Evolutionary conservation across 2,888 invertebrate species (phyloP), one percentile per base, ranked within the genome.

Genomic region (Lepidocyrtoides sp.): DNA sequence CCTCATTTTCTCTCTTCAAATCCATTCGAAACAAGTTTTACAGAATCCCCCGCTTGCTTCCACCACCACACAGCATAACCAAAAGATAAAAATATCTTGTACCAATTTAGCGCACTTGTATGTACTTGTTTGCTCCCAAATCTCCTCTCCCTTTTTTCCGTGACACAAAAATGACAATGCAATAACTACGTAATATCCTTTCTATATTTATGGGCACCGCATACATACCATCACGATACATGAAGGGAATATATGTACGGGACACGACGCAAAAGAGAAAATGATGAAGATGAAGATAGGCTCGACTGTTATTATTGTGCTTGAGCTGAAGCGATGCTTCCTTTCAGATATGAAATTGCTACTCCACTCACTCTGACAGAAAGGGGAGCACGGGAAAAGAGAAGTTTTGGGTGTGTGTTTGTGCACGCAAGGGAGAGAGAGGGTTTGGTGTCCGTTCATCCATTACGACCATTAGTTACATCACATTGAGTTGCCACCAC

Each of bases 381-480:
- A 7, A 17, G 17, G 51, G 51, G 48, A 12, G 14, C 14, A 51
- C n/a, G 3, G 51, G n/a, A n/a, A n/a, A n/a, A n/a, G n/a, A n/a
- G n/a, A n/a, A 51, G 17, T 51, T 5, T 48, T 48, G 23, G 10
- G 60, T 26, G 7, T 60, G 60, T 60, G 60, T 41, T 10, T 10
- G 41, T 41, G 41, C 10, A 41, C 41, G 5, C 4, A 41, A 41
- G 41, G 10, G 41, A 7, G 51, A 51, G 3, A n/a, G 51, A 3
- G n/a, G n/a, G 3, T n/a, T 7, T 32, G 32, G 32, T 83, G 83
- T 66, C 66, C 83, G 32, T 83, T 66, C 66, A 20, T 14, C 63
- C 32, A 32, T 66, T 14, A 41, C 66, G 83, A 14, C 83, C 83
- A 83, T 83, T 83, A 83, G 66, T 83, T 83, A 83, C 63, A 63